Evolutionary conservation across 2,797 vertebrate genomes (phyloP).

Genomic region (Knipowitschia caucasica): DNA sequence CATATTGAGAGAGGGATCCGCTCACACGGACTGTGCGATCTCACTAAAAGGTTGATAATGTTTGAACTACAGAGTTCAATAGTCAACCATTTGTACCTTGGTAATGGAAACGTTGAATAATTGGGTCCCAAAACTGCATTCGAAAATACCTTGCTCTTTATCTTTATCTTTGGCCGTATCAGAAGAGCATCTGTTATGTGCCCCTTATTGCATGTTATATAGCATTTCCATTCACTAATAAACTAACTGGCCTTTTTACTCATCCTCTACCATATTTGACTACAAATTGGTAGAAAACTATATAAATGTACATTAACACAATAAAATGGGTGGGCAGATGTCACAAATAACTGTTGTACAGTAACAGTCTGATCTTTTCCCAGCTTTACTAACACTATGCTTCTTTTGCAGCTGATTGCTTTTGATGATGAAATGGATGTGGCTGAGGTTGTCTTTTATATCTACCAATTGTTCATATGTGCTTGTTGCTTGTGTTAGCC

Average conservation of each 20-base stretch:
- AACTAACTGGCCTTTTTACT: constrained; percentile 6
- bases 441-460: constrained; percentile 89
- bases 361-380: constrained; percentile 31
- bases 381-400: constrained; percentile 76
- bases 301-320: constrained; percentile 13
- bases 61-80: too few relatives aligned
- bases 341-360: constrained; percentile 14
- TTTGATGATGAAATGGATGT: constrained; percentile 97
- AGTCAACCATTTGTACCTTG: too few relatives aligned
- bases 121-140: too few relatives aligned
- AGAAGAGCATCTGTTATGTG: constrained; percentile 2
- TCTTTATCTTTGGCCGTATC: not conserved
- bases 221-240: constrained; percentile 13
- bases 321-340: not conserved
- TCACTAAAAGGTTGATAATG: too few relatives aligned
- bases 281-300: constrained; percentile 1
- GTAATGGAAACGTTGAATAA: too few relatives aligned
- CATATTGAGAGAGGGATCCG: too few relatives aligned
- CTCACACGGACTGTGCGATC: too few relatives aligned
- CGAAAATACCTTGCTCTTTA: too few relatives aligned
- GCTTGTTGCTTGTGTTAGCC: constrained; percentile 36
- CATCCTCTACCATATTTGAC: constrained; percentile 8
- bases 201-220: constrained; percentile 38
- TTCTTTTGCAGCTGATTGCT: constrained; percentile 88
- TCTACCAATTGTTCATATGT: constrained; percentile 47